phyloP scores from a whole-genome alignment of 92 coral and sea anemone species.

The Muricea muricata region DNA sequence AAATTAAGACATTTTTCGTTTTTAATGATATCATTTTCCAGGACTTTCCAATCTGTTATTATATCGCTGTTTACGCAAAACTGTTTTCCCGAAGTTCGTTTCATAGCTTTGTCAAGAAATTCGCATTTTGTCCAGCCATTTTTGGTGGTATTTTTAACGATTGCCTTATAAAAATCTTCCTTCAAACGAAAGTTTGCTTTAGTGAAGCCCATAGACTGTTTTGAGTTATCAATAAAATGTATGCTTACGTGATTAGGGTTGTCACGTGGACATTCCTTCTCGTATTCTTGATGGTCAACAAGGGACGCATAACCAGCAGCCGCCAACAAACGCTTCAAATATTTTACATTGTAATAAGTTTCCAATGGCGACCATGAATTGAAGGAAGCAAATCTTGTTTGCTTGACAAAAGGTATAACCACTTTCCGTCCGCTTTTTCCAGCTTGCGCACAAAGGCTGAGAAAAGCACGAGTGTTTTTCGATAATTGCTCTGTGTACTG shows the following conservation, averaged over 20 bases:
- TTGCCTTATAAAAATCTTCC: neutral
- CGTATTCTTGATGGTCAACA: neutral
- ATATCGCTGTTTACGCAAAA: neutral
- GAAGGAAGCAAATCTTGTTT: neutral
- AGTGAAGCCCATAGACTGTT: neutral
- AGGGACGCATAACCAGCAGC: neutral
- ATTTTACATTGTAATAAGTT: neutral
- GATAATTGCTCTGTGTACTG: neutral
- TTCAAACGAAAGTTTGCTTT: neutral
- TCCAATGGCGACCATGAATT: neutral
- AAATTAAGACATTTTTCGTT: neutral
- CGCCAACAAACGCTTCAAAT: neutral
- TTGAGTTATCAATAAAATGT: neutral
- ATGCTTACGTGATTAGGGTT: neutral
- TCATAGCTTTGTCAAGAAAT: neutral
- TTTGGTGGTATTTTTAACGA: neutral
- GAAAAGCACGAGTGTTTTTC: slow-evolving; percentile 2
- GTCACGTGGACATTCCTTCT: neutral
- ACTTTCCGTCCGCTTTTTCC: neutral
- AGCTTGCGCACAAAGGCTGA: slow-evolving; percentile 18
- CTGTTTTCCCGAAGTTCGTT: neutral
- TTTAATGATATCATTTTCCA: neutral
- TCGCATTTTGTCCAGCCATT: slow-evolving; percentile 7
- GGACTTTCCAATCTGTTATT: neutral
- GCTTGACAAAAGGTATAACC: neutral